phyloP scores from a whole-genome alignment of 2,888 invertebrate species.

The Axea sp. region DNA sequence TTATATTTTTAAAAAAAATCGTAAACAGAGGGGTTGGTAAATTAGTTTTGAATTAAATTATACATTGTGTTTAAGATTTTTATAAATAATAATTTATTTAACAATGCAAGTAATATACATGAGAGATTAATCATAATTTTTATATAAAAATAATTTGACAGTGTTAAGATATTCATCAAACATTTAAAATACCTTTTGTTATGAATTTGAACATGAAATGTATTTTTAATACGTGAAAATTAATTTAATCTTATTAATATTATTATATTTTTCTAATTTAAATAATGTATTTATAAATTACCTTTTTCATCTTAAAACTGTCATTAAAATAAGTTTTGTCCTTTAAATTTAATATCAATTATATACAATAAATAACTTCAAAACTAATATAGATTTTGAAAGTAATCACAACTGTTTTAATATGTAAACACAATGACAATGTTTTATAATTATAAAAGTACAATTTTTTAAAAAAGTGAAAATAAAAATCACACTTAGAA shows the following conservation, averaged over 20 bases:
- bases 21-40: too few relatives aligned
- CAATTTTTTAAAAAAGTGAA: background rate
- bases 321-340: slow-evolving; percentile 15
- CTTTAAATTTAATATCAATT: slow-evolving; percentile 21
- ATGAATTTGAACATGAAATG: too few relatives aligned
- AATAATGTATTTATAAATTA: too few relatives aligned
- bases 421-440: slow-evolving; percentile 20
- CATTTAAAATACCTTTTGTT: slow-evolving; percentile 1
- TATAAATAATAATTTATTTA: slow-evolving; percentile 59
- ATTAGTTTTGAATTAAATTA: too few relatives aligned
- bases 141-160: slow-evolving; percentile 51
- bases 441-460: slow-evolving; percentile 14
- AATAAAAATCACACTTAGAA: slow-evolving; percentile 36
- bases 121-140: slow-evolving; percentile 46
- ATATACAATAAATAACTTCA: slow-evolving; percentile 56
- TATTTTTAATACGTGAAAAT: too few relatives aligned
- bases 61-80: slow-evolving; percentile 25
- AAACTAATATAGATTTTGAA: slow-evolving; percentile 23
- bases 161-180: slow-evolving; percentile 24
- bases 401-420: slow-evolving; percentile 15
- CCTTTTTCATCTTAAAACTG: slow-evolving; percentile 37
- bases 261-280: too few relatives aligned
- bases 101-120: slow-evolving; percentile 55
- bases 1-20: too few relatives aligned
- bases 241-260: too few relatives aligned